Conservation (phyloP, 35 echinoderm and acorn worm genomes). For the Patiria miniata region DNA sequence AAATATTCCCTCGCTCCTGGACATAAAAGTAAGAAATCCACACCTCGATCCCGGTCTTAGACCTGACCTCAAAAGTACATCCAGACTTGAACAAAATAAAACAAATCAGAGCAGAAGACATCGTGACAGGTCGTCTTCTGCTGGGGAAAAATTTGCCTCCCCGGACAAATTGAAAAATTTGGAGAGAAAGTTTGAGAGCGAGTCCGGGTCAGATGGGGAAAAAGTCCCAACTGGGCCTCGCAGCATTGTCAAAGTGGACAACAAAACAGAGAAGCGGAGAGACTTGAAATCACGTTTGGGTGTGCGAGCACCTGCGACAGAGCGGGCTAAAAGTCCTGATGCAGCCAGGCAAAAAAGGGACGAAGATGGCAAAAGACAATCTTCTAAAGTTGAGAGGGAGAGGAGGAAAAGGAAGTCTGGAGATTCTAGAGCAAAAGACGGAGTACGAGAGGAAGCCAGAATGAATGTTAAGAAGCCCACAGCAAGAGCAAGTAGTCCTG, state of each 20-base stretch:
- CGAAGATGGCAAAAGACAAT: slow-evolving; percentile 10
- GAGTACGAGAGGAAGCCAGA: background rate
- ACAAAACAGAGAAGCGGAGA: slow-evolving; percentile 33
- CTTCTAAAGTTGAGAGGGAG: background rate
- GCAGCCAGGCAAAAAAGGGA: background rate
- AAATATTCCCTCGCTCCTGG: background rate
- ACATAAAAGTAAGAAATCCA: slow-evolving; percentile 9
- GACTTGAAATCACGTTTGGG: slow-evolving; percentile 3
- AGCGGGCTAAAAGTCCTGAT: background rate
- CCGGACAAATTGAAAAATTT: background rate
- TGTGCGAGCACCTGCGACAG: background rate
- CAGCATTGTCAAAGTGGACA: slow-evolving; percentile 52
- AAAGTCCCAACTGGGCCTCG: slow-evolving; percentile 12
- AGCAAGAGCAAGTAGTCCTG: background rate
- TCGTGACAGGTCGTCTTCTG: background rate
- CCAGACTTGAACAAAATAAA: background rate
- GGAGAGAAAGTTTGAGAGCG: slow-evolving; percentile 41
- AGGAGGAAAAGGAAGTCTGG: slow-evolving; percentile 45
- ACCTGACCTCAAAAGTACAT: background rate
- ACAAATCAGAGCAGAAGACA: background rate
- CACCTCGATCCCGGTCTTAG: background rate
- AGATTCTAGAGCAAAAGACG: background rate
- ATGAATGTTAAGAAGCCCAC: background rate
- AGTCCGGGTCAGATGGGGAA: slow-evolving; percentile 38
- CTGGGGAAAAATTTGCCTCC: background rate